phyloP scores from a whole-genome alignment of 2,113 vertebrate species.

The Capricornis sumatraensis region DNA sequence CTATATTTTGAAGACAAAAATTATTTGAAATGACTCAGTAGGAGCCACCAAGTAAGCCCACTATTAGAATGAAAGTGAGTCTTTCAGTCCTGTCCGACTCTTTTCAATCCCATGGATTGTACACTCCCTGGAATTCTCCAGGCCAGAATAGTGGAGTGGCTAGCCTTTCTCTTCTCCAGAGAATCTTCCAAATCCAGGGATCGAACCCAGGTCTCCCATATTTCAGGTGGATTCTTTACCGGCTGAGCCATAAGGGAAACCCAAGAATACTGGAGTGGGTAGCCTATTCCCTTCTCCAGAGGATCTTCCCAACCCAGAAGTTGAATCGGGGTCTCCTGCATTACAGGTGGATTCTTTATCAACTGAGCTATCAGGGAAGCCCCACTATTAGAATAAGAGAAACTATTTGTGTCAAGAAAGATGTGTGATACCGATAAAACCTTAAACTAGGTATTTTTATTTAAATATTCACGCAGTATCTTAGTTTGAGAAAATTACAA shows the following conservation, averaged over 20 bases:
- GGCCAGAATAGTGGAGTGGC: neutral
- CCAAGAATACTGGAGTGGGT: neutral
- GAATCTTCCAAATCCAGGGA: neutral
- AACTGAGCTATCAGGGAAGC: neutral
- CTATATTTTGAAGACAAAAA: constrained; percentile 2
- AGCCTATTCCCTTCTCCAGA: neutral
- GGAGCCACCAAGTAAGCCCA: neutral
- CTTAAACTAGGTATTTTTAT: neutral
- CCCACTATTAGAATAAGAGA: neutral
- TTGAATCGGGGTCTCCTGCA: neutral
- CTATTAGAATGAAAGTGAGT: neutral
- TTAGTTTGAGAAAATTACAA: neutral
- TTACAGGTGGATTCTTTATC: fast-evolving
- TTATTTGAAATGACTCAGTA: neutral
- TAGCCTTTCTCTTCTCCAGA: neutral
- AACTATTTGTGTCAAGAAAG: neutral
- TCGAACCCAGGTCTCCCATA: neutral
- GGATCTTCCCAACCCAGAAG: neutral
- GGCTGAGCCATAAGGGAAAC: neutral
- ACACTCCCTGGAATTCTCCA: neutral
- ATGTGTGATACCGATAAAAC: neutral
- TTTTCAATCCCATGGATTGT: neutral
- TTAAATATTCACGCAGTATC: neutral
- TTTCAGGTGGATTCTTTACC: neutral
- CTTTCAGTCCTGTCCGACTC: neutral